Base-by-base conservation (phyloP, 2,797 vertebrate genomes). In the Phalloptychus januarius region DNA sequence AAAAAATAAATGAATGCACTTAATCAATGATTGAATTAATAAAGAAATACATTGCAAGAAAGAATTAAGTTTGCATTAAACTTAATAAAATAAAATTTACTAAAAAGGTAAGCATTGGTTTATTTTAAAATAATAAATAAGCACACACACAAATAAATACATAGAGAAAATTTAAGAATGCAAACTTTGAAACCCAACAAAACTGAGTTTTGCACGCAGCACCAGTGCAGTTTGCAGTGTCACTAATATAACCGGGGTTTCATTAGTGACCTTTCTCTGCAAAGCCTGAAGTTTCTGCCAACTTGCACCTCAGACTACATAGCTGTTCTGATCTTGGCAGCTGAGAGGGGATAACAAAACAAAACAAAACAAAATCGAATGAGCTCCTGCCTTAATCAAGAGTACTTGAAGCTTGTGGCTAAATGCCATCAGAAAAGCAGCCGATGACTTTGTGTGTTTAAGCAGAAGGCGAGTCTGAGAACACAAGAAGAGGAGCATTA, bases 301-400 rank as follows among this genome's bases (percentile, higher is more conserved):
- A 36, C 75, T 85, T 76, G 28, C 28, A 31, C 58, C 31, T 61
- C 28, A 61, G 15, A 61, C 28, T 16, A 61, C 31, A 18, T 5
- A 18, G 48, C 72, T 78, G 81, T 86, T 77, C 79, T 74, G 77
- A 48, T 50, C 76, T 50, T 77, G 81, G 83, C 81, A 83, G 85
- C 44, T 16, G 31, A 46, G 20, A 56, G 48, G 73, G 25, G 23
- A 6, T 75, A 87, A 82, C 7, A 50, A 76, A 87, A 82, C 7
- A 50, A 50, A 42, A 42, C 42, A 42, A 42, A 50, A 23, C 48
- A 72, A 87, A 92, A 94, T 94, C 92, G 87, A 95, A 93, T 85
- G 76, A 2, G 33, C 79, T 82, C 72, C 75, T 80, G 75, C 88
- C 82, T 92, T 89, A 93, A 93, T 93, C 88, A 94, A 93, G 89